These are phyloP conservation scores for Tetramorium bicarinatum DNA, from an alignment of 2,888 invertebrate genomes.

Conservation along the genomic window DNA sequence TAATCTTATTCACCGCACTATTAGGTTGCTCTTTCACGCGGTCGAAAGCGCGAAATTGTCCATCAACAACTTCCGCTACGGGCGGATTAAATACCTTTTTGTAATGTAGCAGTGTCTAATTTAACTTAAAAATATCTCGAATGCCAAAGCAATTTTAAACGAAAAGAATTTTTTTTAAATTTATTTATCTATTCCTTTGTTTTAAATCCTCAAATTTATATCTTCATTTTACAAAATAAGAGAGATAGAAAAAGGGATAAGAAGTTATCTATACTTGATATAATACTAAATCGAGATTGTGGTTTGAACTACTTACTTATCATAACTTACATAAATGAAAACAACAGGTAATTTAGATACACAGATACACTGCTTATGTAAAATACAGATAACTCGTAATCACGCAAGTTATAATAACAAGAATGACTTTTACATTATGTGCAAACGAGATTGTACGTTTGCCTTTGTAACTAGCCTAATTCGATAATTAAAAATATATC, in stretches of 20 bases:
- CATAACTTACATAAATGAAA: not conserved
- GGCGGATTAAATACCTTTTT: not conserved
- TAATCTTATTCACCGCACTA: conserved; percentile 29
- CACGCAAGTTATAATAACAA: not conserved
- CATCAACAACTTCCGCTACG: conserved; percentile 4
- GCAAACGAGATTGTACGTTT: not conserved
- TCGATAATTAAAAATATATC: not conserved
- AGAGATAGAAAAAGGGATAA: not conserved
- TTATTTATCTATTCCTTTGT: not conserved
- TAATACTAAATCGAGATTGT: not conserved
- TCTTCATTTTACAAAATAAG: not conserved
- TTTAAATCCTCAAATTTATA: not conserved
- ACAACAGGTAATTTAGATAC: not conserved
- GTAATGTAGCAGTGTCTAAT: too few relatives aligned
- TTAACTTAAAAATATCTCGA: not conserved
- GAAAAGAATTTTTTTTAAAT: not conserved
- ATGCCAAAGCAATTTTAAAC: not conserved
- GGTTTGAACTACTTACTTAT: conserved; percentile 8
- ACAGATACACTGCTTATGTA: not conserved
- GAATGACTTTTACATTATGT: not conserved
- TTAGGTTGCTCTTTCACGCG: conserved; percentile 19
- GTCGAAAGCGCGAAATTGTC: conserved; percentile 17
- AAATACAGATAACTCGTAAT: not conserved
- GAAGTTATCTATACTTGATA: not conserved
- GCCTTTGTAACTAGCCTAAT: not conserved